Base-by-base conservation (phyloP, 2,888 invertebrate species). In the Hydroisotoma schaefferi region DNA sequence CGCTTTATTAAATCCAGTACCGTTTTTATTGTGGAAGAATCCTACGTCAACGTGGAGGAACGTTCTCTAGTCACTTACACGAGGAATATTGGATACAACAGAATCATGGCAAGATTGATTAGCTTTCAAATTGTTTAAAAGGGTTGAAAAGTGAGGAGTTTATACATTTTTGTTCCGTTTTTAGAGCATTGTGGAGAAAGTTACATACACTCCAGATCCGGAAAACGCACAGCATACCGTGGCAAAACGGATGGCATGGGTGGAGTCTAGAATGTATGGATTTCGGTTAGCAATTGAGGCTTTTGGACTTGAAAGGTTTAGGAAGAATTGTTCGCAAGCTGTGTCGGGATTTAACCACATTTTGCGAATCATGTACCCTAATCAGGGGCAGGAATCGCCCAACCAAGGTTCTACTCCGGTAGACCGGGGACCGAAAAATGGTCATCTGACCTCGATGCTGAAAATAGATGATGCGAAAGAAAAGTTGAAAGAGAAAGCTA, bases 1-100 rank as follows among this genome's bases (percentile, higher is more conserved):
- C 12, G 46, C 23, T 28, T 52, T 37, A 68, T 76, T 3, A 48
- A 66, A 68, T 44, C 73, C 62, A 59, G 70, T 73, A 43, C 55
- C 47, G 78, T 81, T 20, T 77, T 76, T 40, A 77, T 81, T 3
- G 73, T 82, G 4, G 82, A 82, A 71, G 81, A 82, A 68, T 80
- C 80, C 1, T 71, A 80, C 20, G 78, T 80, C n/a, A 80, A 82
- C 65, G 76, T 77, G 2, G 68, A 69, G 1, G 67, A 73, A 1
- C 76, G 76, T 60, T 79, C 77, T 6, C 70, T 81, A 8, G 76
- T 76, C 2, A 81, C 81, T 1, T 80, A 80, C 73, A 81, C 81
- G 1, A 73, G 80, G 57, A 82, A 81, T 71, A 76, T 81, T 49
- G 78, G 76, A 33, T 70, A 76, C 57, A 76, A 74, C 53, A 74